Base-by-base conservation (phyloP, 2,113 vertebrate genomes). In the Lampris megalopsis region DNA sequence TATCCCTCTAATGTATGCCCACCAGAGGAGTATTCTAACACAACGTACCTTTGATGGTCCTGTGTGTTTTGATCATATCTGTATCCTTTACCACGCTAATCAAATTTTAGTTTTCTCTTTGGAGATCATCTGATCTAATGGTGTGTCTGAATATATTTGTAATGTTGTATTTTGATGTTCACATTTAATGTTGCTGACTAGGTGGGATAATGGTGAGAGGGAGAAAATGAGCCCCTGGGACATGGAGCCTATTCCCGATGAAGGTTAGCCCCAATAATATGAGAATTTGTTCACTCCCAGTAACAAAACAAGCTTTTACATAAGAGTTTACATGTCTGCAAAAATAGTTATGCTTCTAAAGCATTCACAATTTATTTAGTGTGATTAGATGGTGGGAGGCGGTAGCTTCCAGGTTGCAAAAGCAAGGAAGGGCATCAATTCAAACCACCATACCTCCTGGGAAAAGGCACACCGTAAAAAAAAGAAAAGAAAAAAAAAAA, bases 141-240 rank as follows among this genome's bases (percentile, higher is more conserved):
- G 4, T 62, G 37, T 62, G 41, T 58, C 9, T 77, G 13, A 56
- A n/a, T 63, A 48, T 2, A 38, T 35, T 48, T 71, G 50, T 11
- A 11, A 6, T 24, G 1, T 53, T 8, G 41, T 45, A 56, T 47
- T 48, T 3, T 7, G 7, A 45, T 57, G n/a, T 50, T 56, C 24
- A 24, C 24, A 24, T 24, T 24, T 24, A 24, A 24, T 24, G 24
- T 24, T 67, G 9, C 68, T 68, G 5, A 79, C 68, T 84, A 99
- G 97, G 90, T 99, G 97, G 98, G 98, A 99, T 92, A 99, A 99
- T 81, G 95, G 96, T 40, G 98, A 99, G 81, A 93, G 93, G 82
- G 98, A 99, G 88, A 98, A 96, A 77, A 97, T 99, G 97, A 99
- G 98, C 88, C 97, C 98, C 0, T 99, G 98, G 98, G 98, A 99